A percentile compares a stretch with the other conserved stretches of the same genome.
Evolutionary conservation across 2,797 vertebrate species (phyloP).

Genomic region (Sebastes cheni): DNA sequence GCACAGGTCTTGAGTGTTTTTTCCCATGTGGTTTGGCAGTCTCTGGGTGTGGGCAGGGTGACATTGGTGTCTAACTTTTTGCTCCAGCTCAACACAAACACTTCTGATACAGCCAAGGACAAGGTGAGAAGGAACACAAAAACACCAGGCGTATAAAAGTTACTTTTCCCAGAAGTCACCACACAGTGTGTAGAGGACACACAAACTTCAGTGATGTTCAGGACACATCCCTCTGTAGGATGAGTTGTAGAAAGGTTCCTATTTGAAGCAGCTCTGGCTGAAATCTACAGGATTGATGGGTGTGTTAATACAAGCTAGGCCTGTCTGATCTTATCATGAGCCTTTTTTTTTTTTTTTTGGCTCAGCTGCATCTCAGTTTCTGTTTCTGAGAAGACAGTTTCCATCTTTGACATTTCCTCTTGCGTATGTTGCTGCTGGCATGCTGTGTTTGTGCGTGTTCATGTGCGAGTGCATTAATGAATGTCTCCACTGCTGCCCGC

Average conservation of each 20-base stretch:
- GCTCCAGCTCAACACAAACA: slow-evolving; percentile 12
- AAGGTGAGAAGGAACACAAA: slow-evolving; percentile 8
- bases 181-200: not conserved
- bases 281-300: not conserved
- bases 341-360: not conserved
- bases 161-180: not conserved
- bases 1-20: slow-evolving; percentile 20
- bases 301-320: not conserved
- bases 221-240: not conserved
- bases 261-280: not conserved
- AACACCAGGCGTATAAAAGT: not conserved
- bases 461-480: slow-evolving; percentile 22
- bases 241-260: not conserved
- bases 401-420: slow-evolving; percentile 14
- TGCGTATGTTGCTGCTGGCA: slow-evolving; percentile 3
- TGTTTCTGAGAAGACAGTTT: slow-evolving; percentile 11
- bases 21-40: slow-evolving; percentile 15
- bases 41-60: slow-evolving; percentile 18
- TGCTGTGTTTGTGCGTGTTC: not conserved
- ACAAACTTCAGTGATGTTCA: not conserved
- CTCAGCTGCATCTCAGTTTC: not conserved
- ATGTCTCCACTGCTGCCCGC: slow-evolving; percentile 27
- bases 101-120: slow-evolving; percentile 11
- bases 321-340: slow-evolving; percentile 5
- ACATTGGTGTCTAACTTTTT: slow-evolving; percentile 14